These are phyloP conservation scores for Athetis lepigone DNA, from an alignment of 2,888 invertebrate species.

Conservation along the genomic window DNA sequence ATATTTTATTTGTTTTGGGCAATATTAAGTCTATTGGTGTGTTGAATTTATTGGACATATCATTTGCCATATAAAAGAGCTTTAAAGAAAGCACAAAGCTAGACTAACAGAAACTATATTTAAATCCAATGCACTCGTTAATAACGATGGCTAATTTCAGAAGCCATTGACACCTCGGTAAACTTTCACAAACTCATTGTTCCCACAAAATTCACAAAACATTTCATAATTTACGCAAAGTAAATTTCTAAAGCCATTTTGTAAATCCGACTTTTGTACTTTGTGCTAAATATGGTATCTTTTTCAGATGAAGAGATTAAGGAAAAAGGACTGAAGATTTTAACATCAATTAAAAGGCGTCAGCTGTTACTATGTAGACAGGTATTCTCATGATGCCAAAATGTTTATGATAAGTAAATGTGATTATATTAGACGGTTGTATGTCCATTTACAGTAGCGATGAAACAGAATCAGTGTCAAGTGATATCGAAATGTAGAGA, in stretches of 20 bases:
- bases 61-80: too few species aligned
- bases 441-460: slow-evolving; percentile 89
- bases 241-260: slow-evolving; percentile 38
- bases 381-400: slow-evolving; percentile 85
- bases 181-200: slow-evolving; percentile 8
- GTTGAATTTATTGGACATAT: too few species aligned
- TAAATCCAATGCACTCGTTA: slow-evolving; percentile 27
- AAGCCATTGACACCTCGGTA: slow-evolving; percentile 16
- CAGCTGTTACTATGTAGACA: slow-evolving; percentile 60
- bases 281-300: slow-evolving; percentile 28
- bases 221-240: slow-evolving; percentile 28
- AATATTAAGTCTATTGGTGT: too few species aligned
- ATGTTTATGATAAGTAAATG: slow-evolving; percentile 75
- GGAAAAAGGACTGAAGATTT: slow-evolving; percentile 67
- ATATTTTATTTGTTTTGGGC: too few species aligned
- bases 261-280: slow-evolving; percentile 27
- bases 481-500: slow-evolving; percentile 70
- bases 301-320: slow-evolving; percentile 85
- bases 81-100: too few species aligned
- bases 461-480: slow-evolving; percentile 75
- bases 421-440: slow-evolving; percentile 83
- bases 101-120: slow-evolving; percentile 17
- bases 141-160: slow-evolving; percentile 27
- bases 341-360: slow-evolving; percentile 66
- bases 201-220: slow-evolving; percentile 2